Evolutionary conservation across 1,140 invertebrate species (phyloP).

Genomic region (Leptopilina boulardi): DNA sequence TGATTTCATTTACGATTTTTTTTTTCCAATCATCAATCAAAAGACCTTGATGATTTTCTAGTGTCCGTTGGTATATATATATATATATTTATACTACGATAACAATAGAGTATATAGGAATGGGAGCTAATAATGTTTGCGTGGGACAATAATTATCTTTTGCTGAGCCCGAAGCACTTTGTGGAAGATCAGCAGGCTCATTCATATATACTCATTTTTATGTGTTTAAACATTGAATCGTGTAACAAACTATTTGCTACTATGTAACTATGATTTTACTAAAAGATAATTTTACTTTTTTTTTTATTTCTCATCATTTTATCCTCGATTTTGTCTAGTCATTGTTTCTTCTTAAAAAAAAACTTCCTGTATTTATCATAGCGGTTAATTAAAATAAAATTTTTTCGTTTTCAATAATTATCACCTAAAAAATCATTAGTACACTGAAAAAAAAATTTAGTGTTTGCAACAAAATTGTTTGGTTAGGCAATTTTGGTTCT

Average conservation of each 20-base stretch:
- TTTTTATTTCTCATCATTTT: too few species aligned
- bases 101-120: constrained; percentile 17
- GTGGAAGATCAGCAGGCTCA: neutral
- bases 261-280: neutral
- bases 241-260: neutral
- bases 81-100: neutral
- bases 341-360: too few species aligned
- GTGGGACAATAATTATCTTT: constrained; percentile 11
- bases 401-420: too few species aligned
- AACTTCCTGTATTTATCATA: too few species aligned
- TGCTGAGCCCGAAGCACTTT: neutral
- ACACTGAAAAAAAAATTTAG: too few species aligned
- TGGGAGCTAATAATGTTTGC: constrained; percentile 3
- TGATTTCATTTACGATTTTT: constrained; percentile 13
- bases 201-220: neutral
- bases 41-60: constrained; percentile 20
- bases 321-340: too few species aligned
- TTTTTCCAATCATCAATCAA: neutral
- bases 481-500: too few species aligned
- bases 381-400: too few species aligned
- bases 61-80: neutral
- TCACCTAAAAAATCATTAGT: too few species aligned
- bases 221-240: neutral
- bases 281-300: neutral
- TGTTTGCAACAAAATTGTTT: too few species aligned